Evolutionary conservation across 2,113 vertebrate genomes (phyloP).

Genomic region (Coryphaenoides rupestris): DNA sequence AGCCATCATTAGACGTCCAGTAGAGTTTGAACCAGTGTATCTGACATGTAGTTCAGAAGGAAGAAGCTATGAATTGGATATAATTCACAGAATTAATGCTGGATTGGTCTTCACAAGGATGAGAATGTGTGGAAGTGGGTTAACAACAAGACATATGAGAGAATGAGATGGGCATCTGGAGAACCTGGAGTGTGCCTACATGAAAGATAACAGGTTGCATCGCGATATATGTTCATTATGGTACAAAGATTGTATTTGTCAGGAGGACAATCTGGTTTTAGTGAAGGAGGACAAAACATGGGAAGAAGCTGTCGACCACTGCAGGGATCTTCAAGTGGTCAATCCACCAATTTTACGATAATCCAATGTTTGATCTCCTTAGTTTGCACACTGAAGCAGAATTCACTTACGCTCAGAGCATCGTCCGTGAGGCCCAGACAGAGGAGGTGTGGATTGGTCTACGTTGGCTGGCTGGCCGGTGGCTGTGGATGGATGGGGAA

Average conservation of each 20-base stretch:
- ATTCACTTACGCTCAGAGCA: neutral
- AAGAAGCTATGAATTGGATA: no score
- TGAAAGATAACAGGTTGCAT: no score
- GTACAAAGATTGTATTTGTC: constrained; percentile 9
- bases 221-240: no score
- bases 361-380: neutral
- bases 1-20: no score
- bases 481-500: constrained; percentile 21
- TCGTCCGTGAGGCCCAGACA: constrained; percentile 6
- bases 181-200: no score
- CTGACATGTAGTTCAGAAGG: no score
- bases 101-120: constrained; percentile 20
- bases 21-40: no score
- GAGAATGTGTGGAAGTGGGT: no score
- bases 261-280: constrained; percentile 14
- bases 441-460: constrained; percentile 19
- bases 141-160: no score
- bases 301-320: constrained; percentile 27
- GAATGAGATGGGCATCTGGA: no score
- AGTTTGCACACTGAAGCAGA: neutral
- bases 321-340: constrained; percentile 6
- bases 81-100: constrained; percentile 1
- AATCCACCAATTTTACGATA: no score
- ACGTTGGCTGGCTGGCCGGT: no score
- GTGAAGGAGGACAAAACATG: constrained; percentile 28